Evolutionary conservation across 2,797 vertebrate species (phyloP).

Genomic region (Sebastes kiyomatsui): DNA sequence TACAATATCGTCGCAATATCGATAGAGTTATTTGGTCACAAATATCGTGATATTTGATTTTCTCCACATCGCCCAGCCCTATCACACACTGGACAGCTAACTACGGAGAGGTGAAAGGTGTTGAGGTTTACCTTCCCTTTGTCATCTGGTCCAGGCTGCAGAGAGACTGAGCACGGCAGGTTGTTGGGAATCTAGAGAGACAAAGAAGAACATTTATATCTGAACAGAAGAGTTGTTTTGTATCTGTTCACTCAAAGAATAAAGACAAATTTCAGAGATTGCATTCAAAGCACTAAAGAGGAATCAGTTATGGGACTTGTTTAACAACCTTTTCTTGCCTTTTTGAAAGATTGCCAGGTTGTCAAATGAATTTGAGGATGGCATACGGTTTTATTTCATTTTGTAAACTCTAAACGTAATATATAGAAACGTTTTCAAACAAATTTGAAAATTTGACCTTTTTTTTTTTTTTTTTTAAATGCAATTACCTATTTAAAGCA

Average conservation of each 20-base stretch:
- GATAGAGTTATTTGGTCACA: no score
- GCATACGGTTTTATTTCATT: not conserved
- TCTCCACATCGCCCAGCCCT: no score
- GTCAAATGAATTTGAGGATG: not conserved
- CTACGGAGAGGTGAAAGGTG: not conserved
- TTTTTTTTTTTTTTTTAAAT: no score
- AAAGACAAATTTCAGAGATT: not conserved
- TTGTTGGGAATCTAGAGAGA: slow-evolving; percentile 85
- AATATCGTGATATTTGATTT: no score
- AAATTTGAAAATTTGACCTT: not conserved
- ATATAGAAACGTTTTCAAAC: not conserved
- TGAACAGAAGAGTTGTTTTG: not conserved
- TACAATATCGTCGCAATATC: no score
- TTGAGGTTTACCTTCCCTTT: slow-evolving; percentile 85
- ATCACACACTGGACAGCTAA: not conserved
- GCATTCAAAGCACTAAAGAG: not conserved
- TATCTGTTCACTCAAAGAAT: not conserved
- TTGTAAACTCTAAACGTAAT: not conserved
- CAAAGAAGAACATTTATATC: not conserved
- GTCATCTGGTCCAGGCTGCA: slow-evolving; percentile 90
- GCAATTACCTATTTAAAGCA: no score
- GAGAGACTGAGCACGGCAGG: slow-evolving; percentile 89
- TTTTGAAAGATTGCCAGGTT: not conserved
- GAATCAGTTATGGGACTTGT: not conserved
- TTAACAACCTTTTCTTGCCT: not conserved